Percentiles rank a stretch among this genome's conserved stretches.
These are phyloP conservation scores for Oreochromis aureus DNA, from an alignment of 2,113 vertebrate species.

Conservation along the genomic window DNA sequence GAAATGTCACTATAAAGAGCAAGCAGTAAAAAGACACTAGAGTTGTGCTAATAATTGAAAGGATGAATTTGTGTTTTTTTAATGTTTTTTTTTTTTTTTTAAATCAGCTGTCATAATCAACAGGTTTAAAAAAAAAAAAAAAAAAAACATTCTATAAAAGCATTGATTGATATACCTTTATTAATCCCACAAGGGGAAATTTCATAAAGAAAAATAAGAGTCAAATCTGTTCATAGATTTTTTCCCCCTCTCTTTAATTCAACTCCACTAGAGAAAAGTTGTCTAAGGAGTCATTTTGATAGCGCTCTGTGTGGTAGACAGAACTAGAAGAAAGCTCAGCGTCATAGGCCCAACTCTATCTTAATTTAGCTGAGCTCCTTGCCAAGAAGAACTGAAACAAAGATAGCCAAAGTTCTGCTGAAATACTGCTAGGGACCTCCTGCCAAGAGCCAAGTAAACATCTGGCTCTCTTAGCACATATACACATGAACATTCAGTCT, in stretches of 20 bases:
- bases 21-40: background rate
- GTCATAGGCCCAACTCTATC: background rate
- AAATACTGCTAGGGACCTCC: background rate
- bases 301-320: background rate
- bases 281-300: background rate
- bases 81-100: background rate
- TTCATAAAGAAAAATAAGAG: background rate
- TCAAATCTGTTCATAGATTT: background rate
- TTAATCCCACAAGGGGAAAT: no score
- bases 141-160: background rate
- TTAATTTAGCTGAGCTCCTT: background rate
- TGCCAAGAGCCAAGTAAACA: constrained; percentile 29
- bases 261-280: background rate
- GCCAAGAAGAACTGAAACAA: constrained; percentile 15
- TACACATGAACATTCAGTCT: background rate
- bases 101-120: background rate
- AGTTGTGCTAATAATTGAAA: background rate
- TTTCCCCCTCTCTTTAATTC: background rate
- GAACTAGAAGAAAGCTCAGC: background rate
- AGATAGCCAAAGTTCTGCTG: constrained; percentile 32
- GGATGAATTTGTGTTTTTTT: background rate
- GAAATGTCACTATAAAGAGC: background rate
- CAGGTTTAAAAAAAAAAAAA: background rate
- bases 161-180: no score
- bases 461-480: background rate